A percentile compares a stretch with the other conserved stretches of the same genome.
phyloP scores from a whole-genome alignment of 2,113 vertebrate species.

The Laticauda laticaudata region DNA sequence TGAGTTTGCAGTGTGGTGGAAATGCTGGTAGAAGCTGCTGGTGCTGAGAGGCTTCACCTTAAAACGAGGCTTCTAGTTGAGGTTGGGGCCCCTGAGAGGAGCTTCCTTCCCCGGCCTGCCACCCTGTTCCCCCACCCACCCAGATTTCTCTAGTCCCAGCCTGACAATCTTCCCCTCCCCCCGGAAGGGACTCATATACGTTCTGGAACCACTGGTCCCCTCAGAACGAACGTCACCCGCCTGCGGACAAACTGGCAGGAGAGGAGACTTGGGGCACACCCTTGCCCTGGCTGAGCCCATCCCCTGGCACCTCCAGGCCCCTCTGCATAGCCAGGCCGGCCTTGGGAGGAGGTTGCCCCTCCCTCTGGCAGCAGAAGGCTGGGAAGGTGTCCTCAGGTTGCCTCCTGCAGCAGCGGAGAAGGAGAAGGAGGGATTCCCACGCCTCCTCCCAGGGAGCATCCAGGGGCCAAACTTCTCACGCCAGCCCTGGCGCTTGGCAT shows the following conservation, averaged over 20 bases:
- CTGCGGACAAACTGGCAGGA: not conserved
- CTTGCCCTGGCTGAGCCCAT: no score
- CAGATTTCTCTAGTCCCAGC: not conserved
- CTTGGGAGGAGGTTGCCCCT: not conserved
- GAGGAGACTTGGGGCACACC: not conserved
- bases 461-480: not conserved
- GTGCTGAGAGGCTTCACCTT: not conserved
- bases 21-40: not conserved
- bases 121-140: not conserved
- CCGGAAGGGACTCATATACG: no score
- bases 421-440: accelerated
- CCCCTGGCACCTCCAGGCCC: not conserved
- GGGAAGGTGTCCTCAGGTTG: accelerated
- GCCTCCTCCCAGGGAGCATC: not conserved
- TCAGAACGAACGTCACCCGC: no score
- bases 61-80: not conserved
- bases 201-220: no score
- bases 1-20: not conserved
- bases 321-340: not conserved
- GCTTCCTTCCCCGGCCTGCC: not conserved
- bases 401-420: not conserved
- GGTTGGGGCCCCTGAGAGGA: no score
- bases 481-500: not conserved
- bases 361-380: not conserved
- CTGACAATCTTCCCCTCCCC: no score